Evolutionary conservation across 2,797 vertebrate genomes (phyloP).

Genomic region (Crotalus adamanteus): DNA sequence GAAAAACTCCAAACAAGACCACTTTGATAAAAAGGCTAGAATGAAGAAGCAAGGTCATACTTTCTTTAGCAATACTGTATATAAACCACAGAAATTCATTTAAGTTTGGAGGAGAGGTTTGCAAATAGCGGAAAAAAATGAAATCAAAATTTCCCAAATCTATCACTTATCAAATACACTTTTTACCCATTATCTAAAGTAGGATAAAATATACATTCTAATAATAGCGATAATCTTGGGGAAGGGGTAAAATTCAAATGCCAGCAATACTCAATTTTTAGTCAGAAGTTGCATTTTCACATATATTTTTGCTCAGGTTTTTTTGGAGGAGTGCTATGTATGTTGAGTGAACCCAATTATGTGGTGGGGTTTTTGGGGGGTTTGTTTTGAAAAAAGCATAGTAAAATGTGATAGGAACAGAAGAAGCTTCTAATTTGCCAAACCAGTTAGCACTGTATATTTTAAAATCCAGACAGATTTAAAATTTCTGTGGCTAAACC

Average conservation of each 20-base stretch:
- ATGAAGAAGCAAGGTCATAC: not conserved
- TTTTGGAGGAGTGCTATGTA: not conserved
- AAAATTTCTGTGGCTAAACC: not conserved
- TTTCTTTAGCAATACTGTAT: not conserved
- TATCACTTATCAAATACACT: not conserved
- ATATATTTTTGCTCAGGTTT: not conserved
- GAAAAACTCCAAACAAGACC: not conserved
- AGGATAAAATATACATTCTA: not conserved
- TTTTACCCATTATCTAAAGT: not conserved
- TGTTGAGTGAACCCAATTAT: not conserved
- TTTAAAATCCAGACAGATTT: not conserved
- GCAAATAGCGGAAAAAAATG: not conserved
- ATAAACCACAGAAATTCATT: not conserved
- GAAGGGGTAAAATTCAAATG: not conserved
- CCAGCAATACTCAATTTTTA: not conserved
- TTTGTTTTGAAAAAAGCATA: not conserved
- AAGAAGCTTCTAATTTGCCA: not conserved
- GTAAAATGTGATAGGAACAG: not conserved
- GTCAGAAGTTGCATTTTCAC: not conserved
- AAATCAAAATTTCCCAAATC: not conserved
- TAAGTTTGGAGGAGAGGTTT: not conserved
- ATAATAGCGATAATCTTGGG: not conserved
- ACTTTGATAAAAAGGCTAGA: not conserved
- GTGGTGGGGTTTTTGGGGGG: too few species aligned
- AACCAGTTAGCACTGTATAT: not conserved